A percentile compares a stretch with the other conserved stretches of the same genome.
Conservation (phyloP, 2,113 vertebrate genomes). For the Dolichallabes microphthalmus region DNA sequence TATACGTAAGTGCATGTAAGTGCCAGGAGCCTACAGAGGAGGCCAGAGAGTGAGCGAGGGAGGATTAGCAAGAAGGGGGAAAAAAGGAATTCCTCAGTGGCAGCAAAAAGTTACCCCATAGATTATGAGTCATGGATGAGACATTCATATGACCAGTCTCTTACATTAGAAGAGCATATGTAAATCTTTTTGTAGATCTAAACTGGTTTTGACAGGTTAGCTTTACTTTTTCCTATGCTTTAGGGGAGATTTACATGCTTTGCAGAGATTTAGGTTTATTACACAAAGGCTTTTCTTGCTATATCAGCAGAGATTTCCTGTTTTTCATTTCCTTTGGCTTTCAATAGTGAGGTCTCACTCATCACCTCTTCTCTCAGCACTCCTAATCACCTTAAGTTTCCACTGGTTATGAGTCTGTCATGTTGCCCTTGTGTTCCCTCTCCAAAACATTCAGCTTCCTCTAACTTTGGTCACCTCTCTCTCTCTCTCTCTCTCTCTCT, state of each 20-base stretch:
- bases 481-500: slow-evolving; percentile 13
- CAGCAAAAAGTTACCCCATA: not conserved
- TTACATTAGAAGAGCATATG: not conserved
- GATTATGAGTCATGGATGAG: not conserved
- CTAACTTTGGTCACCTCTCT: not conserved
- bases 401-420: not conserved
- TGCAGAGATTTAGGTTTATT: slow-evolving; percentile 16
- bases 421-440: not conserved
- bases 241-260: slow-evolving; percentile 17
- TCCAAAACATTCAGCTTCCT: not conserved
- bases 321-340: slow-evolving; percentile 59
- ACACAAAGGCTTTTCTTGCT: slow-evolving; percentile 53
- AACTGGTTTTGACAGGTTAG: not conserved
- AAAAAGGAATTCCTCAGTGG: not conserved
- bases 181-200: not conserved
- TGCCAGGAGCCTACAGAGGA: slow-evolving; percentile 54
- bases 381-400: not conserved
- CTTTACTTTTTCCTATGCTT: not conserved
- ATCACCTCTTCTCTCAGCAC: slow-evolving; percentile 17
- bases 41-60: slow-evolving; percentile 15
- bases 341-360: slow-evolving; percentile 37
- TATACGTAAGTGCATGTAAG: slow-evolving; percentile 95
- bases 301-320: slow-evolving; percentile 68
- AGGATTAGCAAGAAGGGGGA: not conserved
- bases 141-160: not conserved